Evolutionary conservation across 2,797 vertebrate genomes (phyloP).

Genomic region (Pangasius larnaudii): DNA sequence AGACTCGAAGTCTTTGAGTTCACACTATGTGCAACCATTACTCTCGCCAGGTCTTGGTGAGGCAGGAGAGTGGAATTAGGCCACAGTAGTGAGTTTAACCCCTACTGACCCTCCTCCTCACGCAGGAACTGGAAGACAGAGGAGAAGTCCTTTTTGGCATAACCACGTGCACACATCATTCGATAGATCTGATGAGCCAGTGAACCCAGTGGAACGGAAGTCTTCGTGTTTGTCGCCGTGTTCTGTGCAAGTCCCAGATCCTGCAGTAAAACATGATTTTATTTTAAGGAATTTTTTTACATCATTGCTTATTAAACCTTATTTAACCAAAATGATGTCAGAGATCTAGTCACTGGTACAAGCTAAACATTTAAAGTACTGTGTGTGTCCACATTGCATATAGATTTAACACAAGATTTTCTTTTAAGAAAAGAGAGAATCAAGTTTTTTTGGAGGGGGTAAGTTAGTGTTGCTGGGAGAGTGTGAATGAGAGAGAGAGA

Average conservation of each 20-base stretch:
- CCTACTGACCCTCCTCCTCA: slow-evolving; percentile 84
- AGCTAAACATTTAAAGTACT: background rate
- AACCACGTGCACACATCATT: slow-evolving; percentile 96
- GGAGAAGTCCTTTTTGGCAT: slow-evolving; percentile 96
- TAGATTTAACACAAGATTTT: background rate
- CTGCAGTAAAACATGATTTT: slow-evolving; percentile 65
- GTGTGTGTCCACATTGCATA: background rate
- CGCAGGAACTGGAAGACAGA: slow-evolving; percentile 96
- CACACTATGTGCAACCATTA: slow-evolving; percentile 40
- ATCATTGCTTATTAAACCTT: background rate
- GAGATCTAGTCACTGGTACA: background rate
- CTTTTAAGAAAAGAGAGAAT: background rate
- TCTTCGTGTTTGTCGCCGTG: slow-evolving; percentile 94
- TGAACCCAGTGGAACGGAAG: slow-evolving; percentile 88
- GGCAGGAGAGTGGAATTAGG: slow-evolving; percentile 58
- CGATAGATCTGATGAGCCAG: slow-evolving; percentile 95
- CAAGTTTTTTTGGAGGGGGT: background rate
- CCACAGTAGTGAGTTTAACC: slow-evolving; percentile 49
- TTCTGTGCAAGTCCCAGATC: slow-evolving; percentile 95
- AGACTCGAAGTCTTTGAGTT: background rate
- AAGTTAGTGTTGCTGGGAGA: background rate
- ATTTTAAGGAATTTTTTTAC: background rate
- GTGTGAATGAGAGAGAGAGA: background rate
- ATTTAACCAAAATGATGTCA: background rate
- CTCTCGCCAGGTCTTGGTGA: slow-evolving; percentile 56